Percentiles rank a stretch among this genome's conserved stretches.
These are phyloP conservation scores for Rhagoletis pomonella DNA, from an alignment of 1,140 invertebrate species.

Conservation along the genomic window DNA sequence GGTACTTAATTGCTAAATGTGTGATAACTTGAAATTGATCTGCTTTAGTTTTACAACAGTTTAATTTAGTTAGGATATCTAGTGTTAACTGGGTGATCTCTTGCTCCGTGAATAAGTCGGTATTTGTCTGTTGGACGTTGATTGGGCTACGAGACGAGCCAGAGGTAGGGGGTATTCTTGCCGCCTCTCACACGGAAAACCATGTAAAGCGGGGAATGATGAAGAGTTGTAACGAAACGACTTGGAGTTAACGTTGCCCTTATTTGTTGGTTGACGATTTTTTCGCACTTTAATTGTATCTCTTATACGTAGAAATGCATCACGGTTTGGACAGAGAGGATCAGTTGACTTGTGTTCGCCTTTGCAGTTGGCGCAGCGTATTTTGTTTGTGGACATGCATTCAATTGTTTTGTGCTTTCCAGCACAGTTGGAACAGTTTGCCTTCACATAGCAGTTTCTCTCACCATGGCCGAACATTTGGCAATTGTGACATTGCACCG, in stretches of 20 bases:
- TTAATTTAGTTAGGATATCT: not conserved
- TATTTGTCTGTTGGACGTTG: too few relatives aligned
- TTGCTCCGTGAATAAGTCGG: not conserved
- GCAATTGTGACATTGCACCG: not conserved
- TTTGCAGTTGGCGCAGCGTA: conserved; percentile 1
- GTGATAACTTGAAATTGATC: conserved; percentile 1
- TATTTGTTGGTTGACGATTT: not conserved
- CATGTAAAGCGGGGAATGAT: not conserved
- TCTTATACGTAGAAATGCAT: not conserved
- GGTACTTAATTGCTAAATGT: conserved; percentile 15
- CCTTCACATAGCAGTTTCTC: not conserved
- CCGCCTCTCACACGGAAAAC: not conserved
- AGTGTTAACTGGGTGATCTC: not conserved
- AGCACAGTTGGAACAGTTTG: not conserved
- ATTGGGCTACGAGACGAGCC: too few relatives aligned
- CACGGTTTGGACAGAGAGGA: not conserved
- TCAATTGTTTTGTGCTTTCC: too few relatives aligned
- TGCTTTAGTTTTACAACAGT: not conserved
- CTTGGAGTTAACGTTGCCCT: not conserved
- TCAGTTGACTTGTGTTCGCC: conserved; percentile 10
- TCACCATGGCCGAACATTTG: not conserved
- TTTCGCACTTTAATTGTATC: not conserved
- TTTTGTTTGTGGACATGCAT: too few relatives aligned
- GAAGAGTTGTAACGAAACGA: not conserved
- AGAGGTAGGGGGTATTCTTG: too few relatives aligned